Evolutionary conservation across 1,140 invertebrate species (phyloP).

Genomic region (Zelostemma sp.): DNA sequence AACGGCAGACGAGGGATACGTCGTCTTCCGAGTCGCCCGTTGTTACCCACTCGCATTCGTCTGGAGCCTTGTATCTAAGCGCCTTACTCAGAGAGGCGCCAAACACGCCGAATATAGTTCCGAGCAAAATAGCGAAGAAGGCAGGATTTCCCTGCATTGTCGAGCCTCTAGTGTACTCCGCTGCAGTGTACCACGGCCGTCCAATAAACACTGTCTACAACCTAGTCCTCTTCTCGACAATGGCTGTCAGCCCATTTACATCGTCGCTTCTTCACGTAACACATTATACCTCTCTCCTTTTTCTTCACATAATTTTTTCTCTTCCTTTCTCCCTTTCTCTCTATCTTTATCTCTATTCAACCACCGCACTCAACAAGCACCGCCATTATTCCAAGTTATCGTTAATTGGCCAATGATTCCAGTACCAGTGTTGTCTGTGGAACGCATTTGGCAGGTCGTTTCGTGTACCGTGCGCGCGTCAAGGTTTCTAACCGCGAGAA

Average conservation of each 20-base stretch:
- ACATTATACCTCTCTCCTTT: conserved; percentile 24
- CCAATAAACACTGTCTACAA: conserved; percentile 27
- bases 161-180: conserved; percentile 19
- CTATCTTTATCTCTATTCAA: conserved; percentile 3
- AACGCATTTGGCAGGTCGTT: conserved; percentile 12
- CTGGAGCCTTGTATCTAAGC: conserved; percentile 83
- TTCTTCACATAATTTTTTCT: no score
- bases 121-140: conserved; percentile 73
- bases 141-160: conserved; percentile 67
- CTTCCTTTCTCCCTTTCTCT: conserved; percentile 10
- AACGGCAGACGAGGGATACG: conserved; percentile 83
- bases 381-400: conserved; percentile 9
- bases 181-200: not conserved
- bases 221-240: conserved; percentile 24
- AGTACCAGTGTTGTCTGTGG: conserved; percentile 4
- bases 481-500: conserved; percentile 18
- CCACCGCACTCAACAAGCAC: conserved; percentile 14
- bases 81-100: conserved; percentile 79
- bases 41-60: conserved; percentile 86
- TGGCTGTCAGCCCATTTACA: conserved; percentile 46
- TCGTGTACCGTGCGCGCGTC: conserved; percentile 8
- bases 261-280: conserved; percentile 43
- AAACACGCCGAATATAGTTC: conserved; percentile 77
- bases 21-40: conserved; percentile 75
- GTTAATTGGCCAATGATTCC: not conserved